Evolutionary conservation across 2,797 vertebrate genomes (phyloP).

Genomic region (Salmo trutta): DNA sequence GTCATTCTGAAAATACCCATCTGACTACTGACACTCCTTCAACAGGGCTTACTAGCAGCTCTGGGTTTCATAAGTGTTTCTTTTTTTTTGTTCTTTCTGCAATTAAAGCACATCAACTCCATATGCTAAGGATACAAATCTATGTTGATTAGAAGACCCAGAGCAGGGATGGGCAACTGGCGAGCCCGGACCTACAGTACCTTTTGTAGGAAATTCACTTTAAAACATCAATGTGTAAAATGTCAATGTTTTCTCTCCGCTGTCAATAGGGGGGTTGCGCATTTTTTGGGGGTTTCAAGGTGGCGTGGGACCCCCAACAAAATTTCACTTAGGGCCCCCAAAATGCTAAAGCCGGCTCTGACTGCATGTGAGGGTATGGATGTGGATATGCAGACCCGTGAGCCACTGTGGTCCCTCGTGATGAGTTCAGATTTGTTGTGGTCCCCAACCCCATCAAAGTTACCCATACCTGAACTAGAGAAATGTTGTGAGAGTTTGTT

Average conservation of each 20-base stretch:
- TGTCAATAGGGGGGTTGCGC: neutral
- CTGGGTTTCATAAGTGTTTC: neutral
- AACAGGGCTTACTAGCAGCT: neutral
- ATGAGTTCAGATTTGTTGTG: too few species aligned
- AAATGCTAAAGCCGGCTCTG: too few species aligned
- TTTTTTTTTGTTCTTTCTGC: neutral
- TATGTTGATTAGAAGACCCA: slow-evolving; percentile 7
- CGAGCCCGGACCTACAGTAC: neutral
- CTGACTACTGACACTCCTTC: slow-evolving; percentile 16
- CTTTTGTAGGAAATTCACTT: neutral
- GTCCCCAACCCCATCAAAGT: too few species aligned
- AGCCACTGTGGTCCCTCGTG: too few species aligned
- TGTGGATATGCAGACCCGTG: too few species aligned
- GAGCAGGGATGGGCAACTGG: neutral
- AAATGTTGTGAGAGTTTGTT: neutral
- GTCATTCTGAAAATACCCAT: slow-evolving; percentile 22
- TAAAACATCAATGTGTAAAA: neutral
- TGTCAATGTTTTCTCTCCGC: neutral
- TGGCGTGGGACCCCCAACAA: too few species aligned
- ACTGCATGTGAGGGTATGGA: too few species aligned
- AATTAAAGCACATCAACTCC: neutral
- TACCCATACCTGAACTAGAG: too few species aligned
- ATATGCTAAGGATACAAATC: neutral
- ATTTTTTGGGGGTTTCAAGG: neutral
- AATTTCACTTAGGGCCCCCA: too few species aligned